A percentile compares a stretch with the other conserved stretches of the same genome.
These are phyloP conservation scores for Sminthurinus aureus DNA, from an alignment of 2,888 invertebrate species.

Conservation along the genomic window DNA sequence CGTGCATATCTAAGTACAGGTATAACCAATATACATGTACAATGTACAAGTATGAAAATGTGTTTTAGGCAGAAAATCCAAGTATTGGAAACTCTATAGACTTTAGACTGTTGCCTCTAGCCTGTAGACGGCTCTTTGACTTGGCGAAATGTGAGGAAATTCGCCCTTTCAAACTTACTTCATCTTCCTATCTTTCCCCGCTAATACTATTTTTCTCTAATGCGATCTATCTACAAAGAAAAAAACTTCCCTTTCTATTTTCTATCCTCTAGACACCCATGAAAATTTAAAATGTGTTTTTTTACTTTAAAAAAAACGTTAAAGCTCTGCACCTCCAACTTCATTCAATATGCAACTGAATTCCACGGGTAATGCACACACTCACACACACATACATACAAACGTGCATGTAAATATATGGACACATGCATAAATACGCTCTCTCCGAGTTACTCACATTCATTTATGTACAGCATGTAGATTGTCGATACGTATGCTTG, in stretches of 20 bases:
- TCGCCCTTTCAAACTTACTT: conserved; percentile 12
- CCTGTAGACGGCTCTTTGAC: not conserved
- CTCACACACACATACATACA: not conserved
- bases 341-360: not conserved
- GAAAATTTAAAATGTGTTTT: conserved; percentile 14
- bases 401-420: not conserved
- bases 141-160: not conserved
- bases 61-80: not conserved
- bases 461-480: too few species aligned
- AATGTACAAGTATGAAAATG: conserved; percentile 6
- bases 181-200: not conserved
- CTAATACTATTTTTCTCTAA: conserved; percentile 17
- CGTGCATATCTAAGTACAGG: not conserved
- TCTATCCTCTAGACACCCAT: not conserved
- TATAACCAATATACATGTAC: too few species aligned
- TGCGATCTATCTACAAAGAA: conserved; percentile 8
- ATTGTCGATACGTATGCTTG: too few species aligned
- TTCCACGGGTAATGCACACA: not conserved
- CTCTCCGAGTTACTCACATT: too few species aligned
- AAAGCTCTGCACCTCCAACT: not conserved
- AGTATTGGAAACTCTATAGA: not conserved
- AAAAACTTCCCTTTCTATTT: conserved; percentile 1
- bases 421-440: not conserved
- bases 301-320: conserved; percentile 10
- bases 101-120: not conserved